Evolutionary conservation across 2,797 vertebrate genomes (phyloP), one percentile per base, ranked within the genome.

Genomic region (Geotrypetes seraphini): DNA sequence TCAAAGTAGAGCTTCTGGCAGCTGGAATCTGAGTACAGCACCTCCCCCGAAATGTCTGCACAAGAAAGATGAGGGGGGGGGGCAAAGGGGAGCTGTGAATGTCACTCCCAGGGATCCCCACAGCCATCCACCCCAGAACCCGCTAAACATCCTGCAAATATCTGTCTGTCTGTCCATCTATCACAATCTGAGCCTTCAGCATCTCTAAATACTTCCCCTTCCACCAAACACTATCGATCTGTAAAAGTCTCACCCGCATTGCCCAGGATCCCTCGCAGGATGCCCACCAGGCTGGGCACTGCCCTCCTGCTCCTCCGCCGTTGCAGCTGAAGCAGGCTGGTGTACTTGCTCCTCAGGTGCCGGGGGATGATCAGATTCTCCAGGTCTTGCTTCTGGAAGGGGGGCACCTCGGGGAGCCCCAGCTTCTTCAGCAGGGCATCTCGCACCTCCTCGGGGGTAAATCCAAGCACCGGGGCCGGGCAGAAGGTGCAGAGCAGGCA

Each of bases 231-330:
- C n/a, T n/a, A n/a, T n/a, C n/a, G n/a, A n/a, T n/a, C n/a, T n/a
- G n/a, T n/a, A n/a, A n/a, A n/a, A n/a, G n/a, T n/a, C 34, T 57
- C 79, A 94, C 90, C 91, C 81, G 89, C 56, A 13, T 82, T 87
- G 16, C 88, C 88, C 2, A 87, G 81, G 48, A 89, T 85, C 4
- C 84, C 89, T 47, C 86, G 81, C 49, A 94, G 65, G 52, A 95
- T 94, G 33, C 89, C 84, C 3, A 85, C 86, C 53, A 94, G 58
- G 50, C 89, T 94, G 1, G 91, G 90, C 35, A 88, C 47, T 8
- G 78, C 75, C 48, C 86, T 77, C 24, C 75, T 78, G 42, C 55
- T 39, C 49, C 69, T 70, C 39, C 66, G 69, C 32, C 63, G 50
- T 28, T 71, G 59, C 28, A 68, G 67, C 51, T 84, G 85, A 62